Percentiles rank a stretch among this genome's conserved stretches.
phyloP scores from a whole-genome alignment of 2,888 invertebrate species.

The Ischnus inquisitorius region DNA sequence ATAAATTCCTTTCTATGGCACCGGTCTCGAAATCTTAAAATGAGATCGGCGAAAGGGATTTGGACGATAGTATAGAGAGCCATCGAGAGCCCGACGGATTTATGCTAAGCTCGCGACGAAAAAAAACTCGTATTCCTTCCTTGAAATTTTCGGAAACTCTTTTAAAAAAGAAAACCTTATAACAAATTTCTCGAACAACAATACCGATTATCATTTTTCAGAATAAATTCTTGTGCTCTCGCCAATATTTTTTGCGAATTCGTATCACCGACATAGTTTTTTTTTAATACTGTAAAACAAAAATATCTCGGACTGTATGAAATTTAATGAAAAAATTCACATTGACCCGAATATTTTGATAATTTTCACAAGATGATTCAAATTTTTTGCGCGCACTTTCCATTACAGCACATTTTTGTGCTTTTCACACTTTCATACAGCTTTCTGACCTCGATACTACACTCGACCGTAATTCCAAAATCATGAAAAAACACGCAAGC shows the following conservation, averaged over 20 bases:
- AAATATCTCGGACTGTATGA: neutral
- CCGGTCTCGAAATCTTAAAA: constrained; percentile 31
- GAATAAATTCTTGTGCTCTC: no score
- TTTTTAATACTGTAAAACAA: neutral
- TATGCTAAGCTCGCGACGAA: constrained; percentile 5
- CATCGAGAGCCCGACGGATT: constrained; percentile 56
- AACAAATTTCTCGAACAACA: no score
- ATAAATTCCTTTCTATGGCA: constrained; percentile 1
- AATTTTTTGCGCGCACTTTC: no score
- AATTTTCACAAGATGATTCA: neutral
- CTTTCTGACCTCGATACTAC: constrained; percentile 24
- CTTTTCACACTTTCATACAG: constrained; percentile 9
- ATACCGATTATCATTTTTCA: no score
- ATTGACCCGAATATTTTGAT: neutral
- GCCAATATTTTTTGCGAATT: no score
- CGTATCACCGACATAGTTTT: no score
- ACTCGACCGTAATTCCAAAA: constrained; percentile 52
- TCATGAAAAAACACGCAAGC: constrained; percentile 37
- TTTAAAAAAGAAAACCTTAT: no score
- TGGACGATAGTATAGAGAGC: constrained; percentile 53
- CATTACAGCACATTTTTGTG: no score
- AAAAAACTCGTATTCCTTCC: constrained; percentile 7
- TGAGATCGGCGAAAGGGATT: constrained; percentile 36
- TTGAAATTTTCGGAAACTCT: no score
- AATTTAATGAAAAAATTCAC: neutral